These are phyloP conservation scores for Zaprionus davidi DNA, from an alignment of 1,140 invertebrate species.

Conservation along the genomic window DNA sequence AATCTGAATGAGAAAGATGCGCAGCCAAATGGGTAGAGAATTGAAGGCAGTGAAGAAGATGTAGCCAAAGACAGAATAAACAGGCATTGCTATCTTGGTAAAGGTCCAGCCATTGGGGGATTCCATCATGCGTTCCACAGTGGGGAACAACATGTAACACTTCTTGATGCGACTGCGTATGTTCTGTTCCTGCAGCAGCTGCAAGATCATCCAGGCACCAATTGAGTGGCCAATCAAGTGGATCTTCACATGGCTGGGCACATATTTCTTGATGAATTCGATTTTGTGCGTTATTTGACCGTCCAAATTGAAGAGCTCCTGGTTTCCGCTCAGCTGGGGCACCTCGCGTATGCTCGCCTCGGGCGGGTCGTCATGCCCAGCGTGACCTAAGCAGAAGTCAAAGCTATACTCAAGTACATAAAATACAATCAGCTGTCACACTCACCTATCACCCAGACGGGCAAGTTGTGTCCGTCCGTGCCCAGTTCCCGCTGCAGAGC, in stretches of 20 bases:
- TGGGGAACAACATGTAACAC: conserved; percentile 92
- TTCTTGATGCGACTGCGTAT: conserved; percentile 85
- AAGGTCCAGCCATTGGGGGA: conserved; percentile 89
- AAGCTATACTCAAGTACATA: not conserved
- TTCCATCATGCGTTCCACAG: conserved; percentile 90
- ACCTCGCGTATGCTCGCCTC: conserved; percentile 80
- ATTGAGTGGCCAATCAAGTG: conserved; percentile 94
- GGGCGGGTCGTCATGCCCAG: conserved; percentile 87
- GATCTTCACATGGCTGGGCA: conserved; percentile 88
- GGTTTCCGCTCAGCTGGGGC: conserved; percentile 85
- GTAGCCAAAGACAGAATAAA: conserved; percentile 75
- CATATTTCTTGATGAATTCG: conserved; percentile 89
- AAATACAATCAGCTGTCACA: conserved; percentile 58
- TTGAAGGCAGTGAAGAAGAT: conserved; percentile 79
- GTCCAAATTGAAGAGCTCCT: conserved; percentile 87
- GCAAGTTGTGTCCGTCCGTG: conserved; percentile 83
- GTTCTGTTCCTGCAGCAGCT: conserved; percentile 87
- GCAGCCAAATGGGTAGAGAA: conserved; percentile 86
- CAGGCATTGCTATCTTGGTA: conserved; percentile 81
- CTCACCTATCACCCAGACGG: conserved; percentile 88
- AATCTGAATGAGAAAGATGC: conserved; percentile 85
- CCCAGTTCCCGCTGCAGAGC: conserved; percentile 86
- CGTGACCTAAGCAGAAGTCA: conserved; percentile 86
- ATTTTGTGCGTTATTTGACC: conserved; percentile 93
- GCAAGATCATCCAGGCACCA: conserved; percentile 91